Conservation (phyloP, 2,113 vertebrate genomes). For the Strix uralensis region DNA sequence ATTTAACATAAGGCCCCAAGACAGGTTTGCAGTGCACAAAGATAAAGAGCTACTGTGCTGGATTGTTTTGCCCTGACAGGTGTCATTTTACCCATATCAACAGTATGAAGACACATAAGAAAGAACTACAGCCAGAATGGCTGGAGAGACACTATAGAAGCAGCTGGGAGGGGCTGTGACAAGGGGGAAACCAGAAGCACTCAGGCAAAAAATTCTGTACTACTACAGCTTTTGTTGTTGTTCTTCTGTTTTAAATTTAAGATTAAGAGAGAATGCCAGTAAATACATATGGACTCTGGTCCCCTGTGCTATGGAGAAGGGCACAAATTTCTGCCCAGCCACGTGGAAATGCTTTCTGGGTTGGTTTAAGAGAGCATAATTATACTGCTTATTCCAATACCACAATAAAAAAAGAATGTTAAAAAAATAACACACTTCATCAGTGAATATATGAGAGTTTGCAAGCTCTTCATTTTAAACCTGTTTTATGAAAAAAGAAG, state of each 20-base stretch:
- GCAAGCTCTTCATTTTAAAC: neutral
- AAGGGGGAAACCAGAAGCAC: neutral
- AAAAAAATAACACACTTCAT: neutral
- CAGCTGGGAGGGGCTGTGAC: neutral
- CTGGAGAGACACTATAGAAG: neutral
- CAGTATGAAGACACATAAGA: neutral
- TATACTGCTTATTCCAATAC: neutral
- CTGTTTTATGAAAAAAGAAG: neutral
- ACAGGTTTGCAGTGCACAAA: neutral
- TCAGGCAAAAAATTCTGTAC: neutral
- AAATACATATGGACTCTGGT: neutral
- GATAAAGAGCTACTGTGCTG: neutral
- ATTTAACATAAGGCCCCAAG: neutral
- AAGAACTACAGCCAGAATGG: neutral
- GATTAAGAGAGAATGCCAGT: neutral
- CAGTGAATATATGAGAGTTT: neutral
- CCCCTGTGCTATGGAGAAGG: neutral
- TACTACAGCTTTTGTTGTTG: neutral
- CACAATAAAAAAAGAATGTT: neutral
- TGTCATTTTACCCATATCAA: neutral
- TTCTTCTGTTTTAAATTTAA: constrained; percentile 4
- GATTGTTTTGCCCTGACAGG: neutral
- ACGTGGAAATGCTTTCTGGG: neutral
- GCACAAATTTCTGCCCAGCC: neutral
- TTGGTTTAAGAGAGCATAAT: neutral